Conservation (phyloP, 2,797 vertebrate genomes). For the Prunella strophiata region DNA sequence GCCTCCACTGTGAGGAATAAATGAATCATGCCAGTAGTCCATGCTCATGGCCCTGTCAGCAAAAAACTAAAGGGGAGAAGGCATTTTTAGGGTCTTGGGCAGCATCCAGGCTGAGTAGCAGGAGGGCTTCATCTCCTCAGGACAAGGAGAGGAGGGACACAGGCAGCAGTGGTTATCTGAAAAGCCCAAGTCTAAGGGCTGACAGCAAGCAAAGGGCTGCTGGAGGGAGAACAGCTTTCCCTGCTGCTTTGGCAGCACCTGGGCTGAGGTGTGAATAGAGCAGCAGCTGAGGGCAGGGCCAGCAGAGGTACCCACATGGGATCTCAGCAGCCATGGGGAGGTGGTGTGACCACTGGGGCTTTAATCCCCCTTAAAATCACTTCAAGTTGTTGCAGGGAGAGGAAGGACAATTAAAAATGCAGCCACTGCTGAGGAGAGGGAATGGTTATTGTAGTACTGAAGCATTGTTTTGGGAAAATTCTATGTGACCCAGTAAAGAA, state of each 20-base stretch:
- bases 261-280: not conserved
- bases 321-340: not conserved
- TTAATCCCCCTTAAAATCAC: not conserved
- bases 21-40: not conserved
- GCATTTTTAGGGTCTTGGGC: not conserved
- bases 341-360: too few species aligned
- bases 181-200: not conserved
- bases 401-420: not conserved
- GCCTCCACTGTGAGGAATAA: not conserved
- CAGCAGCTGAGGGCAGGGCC: not conserved
- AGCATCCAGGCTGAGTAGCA: not conserved
- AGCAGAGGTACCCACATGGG: fast-evolving
- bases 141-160: not conserved
- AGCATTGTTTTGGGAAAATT: not conserved
- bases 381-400: fast-evolving
- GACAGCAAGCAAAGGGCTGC: not conserved
- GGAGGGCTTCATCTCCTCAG: not conserved
- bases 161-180: not conserved
- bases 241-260: not conserved
- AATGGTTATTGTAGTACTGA: not conserved
- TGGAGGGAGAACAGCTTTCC: not conserved
- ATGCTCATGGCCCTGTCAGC: not conserved
- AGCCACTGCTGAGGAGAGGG: not conserved
- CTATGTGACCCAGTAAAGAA: not conserved
- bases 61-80: not conserved